Conservation (phyloP, 2,888 invertebrate genomes). For the Conops quadrifasciatus region DNA sequence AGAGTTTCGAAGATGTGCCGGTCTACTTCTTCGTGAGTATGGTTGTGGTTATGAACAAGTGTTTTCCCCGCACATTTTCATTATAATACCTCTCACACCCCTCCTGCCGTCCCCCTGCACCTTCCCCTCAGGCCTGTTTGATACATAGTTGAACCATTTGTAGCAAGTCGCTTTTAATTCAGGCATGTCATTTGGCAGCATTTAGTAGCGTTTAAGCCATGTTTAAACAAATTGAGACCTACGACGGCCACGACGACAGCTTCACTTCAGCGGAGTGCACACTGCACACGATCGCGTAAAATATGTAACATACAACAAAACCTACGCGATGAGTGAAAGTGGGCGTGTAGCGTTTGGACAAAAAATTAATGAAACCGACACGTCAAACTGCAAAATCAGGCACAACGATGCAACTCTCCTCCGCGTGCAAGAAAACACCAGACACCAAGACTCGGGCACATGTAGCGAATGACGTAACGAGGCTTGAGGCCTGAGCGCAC, state of each 20-base stretch:
- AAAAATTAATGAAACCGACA: background rate
- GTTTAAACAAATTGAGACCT: slow-evolving; percentile 15
- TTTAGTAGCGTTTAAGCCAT: background rate
- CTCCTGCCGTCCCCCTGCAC: background rate
- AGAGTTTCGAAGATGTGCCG: slow-evolving; percentile 67
- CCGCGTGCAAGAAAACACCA: background rate
- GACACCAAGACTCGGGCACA: background rate
- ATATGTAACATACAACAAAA: background rate
- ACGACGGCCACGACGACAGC: slow-evolving; percentile 21
- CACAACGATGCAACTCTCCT: slow-evolving; percentile 1
- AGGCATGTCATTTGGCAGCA: background rate
- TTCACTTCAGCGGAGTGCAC: slow-evolving; percentile 7
- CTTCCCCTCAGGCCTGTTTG: background rate
- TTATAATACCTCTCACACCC: too few relatives aligned
- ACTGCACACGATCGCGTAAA: slow-evolving; percentile 1
- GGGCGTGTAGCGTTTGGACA: background rate
- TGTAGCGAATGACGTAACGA: slow-evolving; percentile 20
- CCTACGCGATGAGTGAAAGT: slow-evolving; percentile 17
- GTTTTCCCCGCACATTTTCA: background rate
- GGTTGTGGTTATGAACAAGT: background rate
- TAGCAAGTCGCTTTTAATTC: background rate
- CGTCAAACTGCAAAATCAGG: slow-evolving; percentile 6
- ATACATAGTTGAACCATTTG: background rate
- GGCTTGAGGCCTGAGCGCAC: background rate
- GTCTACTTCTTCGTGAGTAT: slow-evolving; percentile 57